These are phyloP conservation scores for Callosobruchus maculatus DNA, from an alignment of 2,888 invertebrate species.

Conservation along the genomic window DNA sequence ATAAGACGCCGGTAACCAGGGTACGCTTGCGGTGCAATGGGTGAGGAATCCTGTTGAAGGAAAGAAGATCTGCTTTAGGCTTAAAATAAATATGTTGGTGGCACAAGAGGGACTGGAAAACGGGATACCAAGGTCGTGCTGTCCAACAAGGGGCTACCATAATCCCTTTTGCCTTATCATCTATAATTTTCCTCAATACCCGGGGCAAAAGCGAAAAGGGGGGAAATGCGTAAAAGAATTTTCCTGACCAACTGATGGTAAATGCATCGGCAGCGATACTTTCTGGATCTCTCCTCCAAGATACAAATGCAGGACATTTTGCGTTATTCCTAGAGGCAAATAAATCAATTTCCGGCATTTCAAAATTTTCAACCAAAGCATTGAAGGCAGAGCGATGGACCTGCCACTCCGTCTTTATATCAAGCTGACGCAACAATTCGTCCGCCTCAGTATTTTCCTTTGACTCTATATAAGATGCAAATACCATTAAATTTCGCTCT, in stretches of 20 bases:
- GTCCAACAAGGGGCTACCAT: slow-evolving; percentile 5
- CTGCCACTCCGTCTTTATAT: slow-evolving; percentile 8
- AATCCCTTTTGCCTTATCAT: slow-evolving; percentile 3
- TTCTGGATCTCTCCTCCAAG: slow-evolving; percentile 7
- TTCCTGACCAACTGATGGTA: slow-evolving; percentile 1
- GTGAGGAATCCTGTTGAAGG: slow-evolving; percentile 23
- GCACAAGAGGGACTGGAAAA: slow-evolving; percentile 5
- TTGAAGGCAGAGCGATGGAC: background rate
- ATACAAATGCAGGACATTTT: slow-evolving; percentile 8
- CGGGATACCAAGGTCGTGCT: slow-evolving; percentile 8
- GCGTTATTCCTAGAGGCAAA: slow-evolving; percentile 5
- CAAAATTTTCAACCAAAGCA: background rate
- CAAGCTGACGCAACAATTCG: background rate
- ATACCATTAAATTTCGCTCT: background rate
- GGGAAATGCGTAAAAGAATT: slow-evolving; percentile 1
- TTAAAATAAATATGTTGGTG: background rate
- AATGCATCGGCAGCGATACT: slow-evolving; percentile 6
- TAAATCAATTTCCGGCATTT: slow-evolving; percentile 3
- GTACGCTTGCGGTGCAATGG: slow-evolving; percentile 25
- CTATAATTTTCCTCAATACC: slow-evolving; percentile 1
- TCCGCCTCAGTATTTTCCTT: background rate
- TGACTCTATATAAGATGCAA: background rate
- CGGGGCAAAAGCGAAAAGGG: background rate
- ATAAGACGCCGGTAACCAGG: slow-evolving; percentile 32
- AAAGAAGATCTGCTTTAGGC: slow-evolving; percentile 17